These are phyloP conservation scores for Porites divaricata DNA, from an alignment of 92 coral and sea anemone species.

Conservation along the genomic window DNA sequence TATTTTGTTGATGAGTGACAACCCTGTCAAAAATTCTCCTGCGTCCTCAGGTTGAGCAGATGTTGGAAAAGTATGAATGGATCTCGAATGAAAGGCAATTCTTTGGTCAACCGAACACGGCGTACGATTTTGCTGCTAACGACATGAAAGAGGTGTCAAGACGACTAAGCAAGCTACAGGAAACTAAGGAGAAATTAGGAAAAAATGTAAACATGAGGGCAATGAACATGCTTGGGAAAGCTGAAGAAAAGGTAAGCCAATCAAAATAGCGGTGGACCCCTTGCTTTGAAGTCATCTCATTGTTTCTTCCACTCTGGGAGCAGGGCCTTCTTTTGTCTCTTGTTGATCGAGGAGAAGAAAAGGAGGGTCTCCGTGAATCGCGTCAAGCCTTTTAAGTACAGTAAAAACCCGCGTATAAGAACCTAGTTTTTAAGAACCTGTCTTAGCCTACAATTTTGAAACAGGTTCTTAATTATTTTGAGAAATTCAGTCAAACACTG, in stretches of 20 bases:
- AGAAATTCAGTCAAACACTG: too few species aligned
- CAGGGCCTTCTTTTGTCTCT: too few species aligned
- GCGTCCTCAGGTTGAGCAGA: conserved; percentile 77
- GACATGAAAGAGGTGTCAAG: conserved; percentile 96
- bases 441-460: too few species aligned
- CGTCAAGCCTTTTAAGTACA: too few species aligned
- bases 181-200: conserved; percentile 92
- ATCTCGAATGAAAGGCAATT: conserved; percentile 88
- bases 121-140: conserved; percentile 90
- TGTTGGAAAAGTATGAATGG: conserved; percentile 94
- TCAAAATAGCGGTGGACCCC: not conserved
- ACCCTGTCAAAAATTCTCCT: not conserved
- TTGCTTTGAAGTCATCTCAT: too few species aligned
- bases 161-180: conserved; percentile 84
- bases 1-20: not conserved
- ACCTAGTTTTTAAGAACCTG: too few species aligned
- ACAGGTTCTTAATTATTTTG: too few species aligned
- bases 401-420: too few species aligned
- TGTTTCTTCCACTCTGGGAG: too few species aligned
- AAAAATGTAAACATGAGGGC: conserved; percentile 98
- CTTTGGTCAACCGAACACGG: conserved; percentile 96
- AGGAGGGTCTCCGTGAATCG: too few species aligned
- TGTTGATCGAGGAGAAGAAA: too few species aligned
- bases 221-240: conserved; percentile 98
- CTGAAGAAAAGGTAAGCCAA: conserved; percentile 87